These are phyloP conservation scores for Forbesichthys agassizii DNA, from an alignment of 2,113 vertebrate species.

Conservation along the genomic window DNA sequence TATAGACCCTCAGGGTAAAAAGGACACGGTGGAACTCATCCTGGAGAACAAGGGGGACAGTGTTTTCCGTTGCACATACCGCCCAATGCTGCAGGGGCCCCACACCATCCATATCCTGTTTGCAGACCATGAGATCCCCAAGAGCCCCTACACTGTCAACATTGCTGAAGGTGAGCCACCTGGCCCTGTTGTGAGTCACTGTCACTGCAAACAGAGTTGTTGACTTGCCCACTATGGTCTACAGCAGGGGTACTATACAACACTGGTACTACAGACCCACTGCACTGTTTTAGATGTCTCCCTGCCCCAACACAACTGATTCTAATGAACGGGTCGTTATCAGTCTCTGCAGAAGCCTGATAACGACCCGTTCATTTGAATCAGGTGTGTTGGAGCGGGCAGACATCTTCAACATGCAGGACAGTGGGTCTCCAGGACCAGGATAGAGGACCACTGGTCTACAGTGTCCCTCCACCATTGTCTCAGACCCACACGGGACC, in stretches of 20 bases:
- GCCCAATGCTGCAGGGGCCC: constrained; percentile 86
- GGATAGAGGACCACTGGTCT: no score
- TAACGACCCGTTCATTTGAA: no score
- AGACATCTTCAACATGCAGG: no score
- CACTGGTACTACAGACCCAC: no score
- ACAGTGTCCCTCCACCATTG: constrained; percentile 47
- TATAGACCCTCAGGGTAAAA: constrained; percentile 88
- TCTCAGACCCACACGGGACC: constrained; percentile 30
- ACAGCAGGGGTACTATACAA: background rate
- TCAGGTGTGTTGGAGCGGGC: no score
- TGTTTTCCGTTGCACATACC: constrained; percentile 94
- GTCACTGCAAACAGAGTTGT: constrained; percentile 55
- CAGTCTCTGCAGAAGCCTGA: no score
- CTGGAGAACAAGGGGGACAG: constrained; percentile 93
- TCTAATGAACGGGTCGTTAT: no score
- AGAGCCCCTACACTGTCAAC: constrained; percentile 89
- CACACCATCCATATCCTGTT: constrained; percentile 87
- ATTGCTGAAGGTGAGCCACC: constrained; percentile 87
- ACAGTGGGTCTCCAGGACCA: no score
- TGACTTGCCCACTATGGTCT: constrained; percentile 26
- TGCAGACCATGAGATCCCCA: constrained; percentile 86
- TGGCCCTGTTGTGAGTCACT: constrained; percentile 45
- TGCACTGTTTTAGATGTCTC: no score
- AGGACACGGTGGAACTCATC: constrained; percentile 91
- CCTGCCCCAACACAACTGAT: no score